Percentiles rank a stretch among this genome's conserved stretches.
Evolutionary conservation across 2,888 invertebrate genomes (phyloP).

Genomic region (Coleophora flavipennella): DNA sequence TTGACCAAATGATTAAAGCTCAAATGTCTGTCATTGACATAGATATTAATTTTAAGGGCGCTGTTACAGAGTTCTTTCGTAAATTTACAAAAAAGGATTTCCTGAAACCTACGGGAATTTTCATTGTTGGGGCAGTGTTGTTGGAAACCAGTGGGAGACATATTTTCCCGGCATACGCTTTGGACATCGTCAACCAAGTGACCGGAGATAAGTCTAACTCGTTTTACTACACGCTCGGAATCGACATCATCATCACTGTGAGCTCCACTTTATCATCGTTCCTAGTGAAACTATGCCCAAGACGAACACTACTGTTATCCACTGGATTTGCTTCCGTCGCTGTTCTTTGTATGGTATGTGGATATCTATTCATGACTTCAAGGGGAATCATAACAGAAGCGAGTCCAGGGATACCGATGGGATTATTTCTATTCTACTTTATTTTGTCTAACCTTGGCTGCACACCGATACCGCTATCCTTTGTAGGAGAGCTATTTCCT

Average conservation of each 20-base stretch:
- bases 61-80: constrained; percentile 7
- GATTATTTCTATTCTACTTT: constrained; percentile 23
- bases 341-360: constrained; percentile 18
- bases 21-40: constrained; percentile 13
- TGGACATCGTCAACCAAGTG: constrained; percentile 25
- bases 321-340: constrained; percentile 22
- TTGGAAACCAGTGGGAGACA: constrained; percentile 28
- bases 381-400: constrained; percentile 15
- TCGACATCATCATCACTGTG: constrained; percentile 23
- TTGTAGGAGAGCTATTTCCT: constrained; percentile 29
- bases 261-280: constrained; percentile 17
- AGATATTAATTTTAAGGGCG: neutral
- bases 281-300: constrained; percentile 17
- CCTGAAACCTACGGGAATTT: constrained; percentile 20
- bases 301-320: constrained; percentile 25
- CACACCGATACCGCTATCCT: constrained; percentile 23
- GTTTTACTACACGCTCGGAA: constrained; percentile 23
- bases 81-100: constrained; percentile 21
- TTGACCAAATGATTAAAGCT: constrained; percentile 23
- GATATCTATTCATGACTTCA: constrained; percentile 17
- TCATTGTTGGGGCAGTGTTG: constrained; percentile 18
- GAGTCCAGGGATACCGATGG: constrained; percentile 18
- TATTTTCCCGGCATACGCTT: constrained; percentile 28
- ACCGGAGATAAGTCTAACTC: constrained; percentile 15
- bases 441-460: constrained; percentile 25